Base-by-base conservation (phyloP, 1,140 invertebrate species). In the Drosophila sucinea region DNA sequence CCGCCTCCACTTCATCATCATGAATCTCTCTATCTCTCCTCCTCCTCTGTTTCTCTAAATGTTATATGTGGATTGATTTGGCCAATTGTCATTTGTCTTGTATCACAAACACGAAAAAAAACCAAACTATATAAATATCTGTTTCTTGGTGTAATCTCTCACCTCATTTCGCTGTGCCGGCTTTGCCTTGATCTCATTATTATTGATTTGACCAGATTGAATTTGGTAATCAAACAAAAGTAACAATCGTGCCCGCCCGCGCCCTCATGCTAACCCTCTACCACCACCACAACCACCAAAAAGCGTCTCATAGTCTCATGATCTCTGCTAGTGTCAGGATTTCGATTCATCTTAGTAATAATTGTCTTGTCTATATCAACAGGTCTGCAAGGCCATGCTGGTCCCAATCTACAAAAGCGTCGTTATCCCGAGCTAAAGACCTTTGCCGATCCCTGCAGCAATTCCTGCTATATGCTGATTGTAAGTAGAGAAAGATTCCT, bases 381-480 rank as follows among this genome's bases (percentile, higher is more conserved):
- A 95, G 94, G 94, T 90, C 93, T 97, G 54, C 96, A 97, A 94
- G 96, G 97, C 92, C 97, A 98, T 93, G 96, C 97, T 0, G 96
- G 96, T 56, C 97, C 97, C 3, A 98, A 97, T 93, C 94, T 98
- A 70, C 94, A 96, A 73, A 98, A 97, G 90, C 94, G 97, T 40
- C 97, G 98, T 92, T 96, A 96, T 57, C 96, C 97, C 0, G 98
- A 99, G 92, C 93, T 98, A 57, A 97, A 98, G 92, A 94, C 96
- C 1, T 97, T 97, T 81, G 93, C 94, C 0, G 97, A 98, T 74
- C 96, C 98, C 0, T 99, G 98, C 93, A 95, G 97, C 29, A 85
- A 94, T 27, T 95, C 96, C 77, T 99, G 98, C 93, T 99, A 97
- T 86, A 96, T 99, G 94, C 94, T 97, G 85, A 92, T 98, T 93